Base-by-base conservation (phyloP, 2,113 vertebrate genomes). In the Gorsachius goisagi region DNA sequence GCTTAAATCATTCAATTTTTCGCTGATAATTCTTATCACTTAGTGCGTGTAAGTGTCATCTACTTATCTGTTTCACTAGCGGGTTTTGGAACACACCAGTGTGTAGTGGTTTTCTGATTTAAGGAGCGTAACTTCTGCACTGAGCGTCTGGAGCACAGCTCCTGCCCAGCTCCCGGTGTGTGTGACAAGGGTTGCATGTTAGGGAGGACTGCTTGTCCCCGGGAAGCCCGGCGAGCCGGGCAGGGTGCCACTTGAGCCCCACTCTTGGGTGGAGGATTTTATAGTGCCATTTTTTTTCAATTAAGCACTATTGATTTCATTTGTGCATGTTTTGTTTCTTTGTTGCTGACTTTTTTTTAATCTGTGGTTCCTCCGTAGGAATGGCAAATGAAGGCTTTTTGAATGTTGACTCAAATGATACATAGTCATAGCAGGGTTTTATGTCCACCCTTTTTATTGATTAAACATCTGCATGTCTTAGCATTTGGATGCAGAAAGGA, bases 41-140 rank as follows among this genome's bases (percentile, higher is more conserved):
- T 11, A 6, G 26, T 37, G 44, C 0, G 0, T 41, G 24, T 33
- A 3, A 26, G 35, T 16, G 50, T 11, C 12, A 5, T 9, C 66
- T 15, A 8, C 75, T 44, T 60, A 1, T 4, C 47, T 5, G 20
- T 71, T 50, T 37, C 45, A 3, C 55, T 45, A 5, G 4, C 3
- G 11, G 33, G 24, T 14, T 64, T 41, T n/a, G 64, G 28, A 33
- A 14, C 0, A 1, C 22, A 4, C 21, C 1, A 5, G 27, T 37
- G 5, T 2, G 3, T 23, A 8, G 73, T 5, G 11, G 39, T 41
- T 44, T 66, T 64, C 24, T 69, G 74, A 9, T 21, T 49, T 23
- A 19, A 76, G 81, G 33, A 66, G 52, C 15, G 49, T n/a, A 53
- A 50, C 37, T 41, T 50, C 47, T 56, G 55, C 58, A 7, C 2